A percentile compares a stretch with the other conserved stretches of the same genome.
These are phyloP conservation scores for Triplophysa siluroides DNA, from an alignment of 2,113 vertebrate genomes.

Conservation along the genomic window DNA sequence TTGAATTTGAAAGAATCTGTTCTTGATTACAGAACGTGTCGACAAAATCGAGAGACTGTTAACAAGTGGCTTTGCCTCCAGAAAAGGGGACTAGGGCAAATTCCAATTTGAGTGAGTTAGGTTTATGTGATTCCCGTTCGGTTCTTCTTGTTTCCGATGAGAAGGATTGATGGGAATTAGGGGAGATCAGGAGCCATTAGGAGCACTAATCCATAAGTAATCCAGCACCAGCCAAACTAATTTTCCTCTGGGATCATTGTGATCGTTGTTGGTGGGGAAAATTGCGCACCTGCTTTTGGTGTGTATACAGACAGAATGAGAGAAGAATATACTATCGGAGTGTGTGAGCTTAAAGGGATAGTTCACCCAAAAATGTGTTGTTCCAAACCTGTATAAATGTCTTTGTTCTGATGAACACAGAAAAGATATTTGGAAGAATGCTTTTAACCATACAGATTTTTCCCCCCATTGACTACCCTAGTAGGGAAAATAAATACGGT, in stretches of 20 bases:
- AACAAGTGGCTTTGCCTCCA: conserved; percentile 30
- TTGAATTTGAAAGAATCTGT: conserved; percentile 26
- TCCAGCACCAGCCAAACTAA: conserved; percentile 41
- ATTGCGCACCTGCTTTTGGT: not conserved
- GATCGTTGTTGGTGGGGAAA: not conserved
- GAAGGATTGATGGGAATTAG: conserved; percentile 51
- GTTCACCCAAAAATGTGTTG: too few relatives aligned
- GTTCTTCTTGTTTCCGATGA: conserved; percentile 38
- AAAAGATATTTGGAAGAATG: too few relatives aligned
- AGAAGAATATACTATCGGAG: not conserved
- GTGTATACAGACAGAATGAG: too few relatives aligned
- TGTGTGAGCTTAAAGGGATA: too few relatives aligned
- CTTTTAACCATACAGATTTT: too few relatives aligned
- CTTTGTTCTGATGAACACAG: too few relatives aligned
- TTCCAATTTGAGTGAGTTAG: not conserved
- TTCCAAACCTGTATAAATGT: too few relatives aligned
- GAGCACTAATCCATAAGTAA: conserved; percentile 43
- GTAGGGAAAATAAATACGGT: too few relatives aligned
- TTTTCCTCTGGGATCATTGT: conserved; percentile 30
- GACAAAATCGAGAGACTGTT: conserved; percentile 25
- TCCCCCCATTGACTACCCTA: too few relatives aligned
- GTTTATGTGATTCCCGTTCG: conserved; percentile 10
- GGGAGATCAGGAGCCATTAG: conserved; percentile 48
- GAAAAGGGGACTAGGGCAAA: not conserved
- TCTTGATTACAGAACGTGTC: conserved; percentile 44